phyloP scores from a whole-genome alignment of 2,113 vertebrate genomes.

The Ancistrus triradiatus region DNA sequence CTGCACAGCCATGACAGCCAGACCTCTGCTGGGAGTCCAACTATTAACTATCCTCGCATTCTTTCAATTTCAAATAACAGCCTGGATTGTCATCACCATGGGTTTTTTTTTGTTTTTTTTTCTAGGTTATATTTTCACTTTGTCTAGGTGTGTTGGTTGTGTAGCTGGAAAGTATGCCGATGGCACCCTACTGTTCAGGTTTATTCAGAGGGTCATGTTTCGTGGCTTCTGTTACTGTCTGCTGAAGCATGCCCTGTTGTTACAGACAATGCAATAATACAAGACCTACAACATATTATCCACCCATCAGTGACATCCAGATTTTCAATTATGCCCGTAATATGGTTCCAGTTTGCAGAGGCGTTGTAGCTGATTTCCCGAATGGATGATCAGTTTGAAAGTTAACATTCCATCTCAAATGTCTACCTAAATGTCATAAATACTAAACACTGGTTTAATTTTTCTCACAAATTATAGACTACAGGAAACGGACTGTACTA shows the following conservation, averaged over 20 bases:
- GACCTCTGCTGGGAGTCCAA: constrained; percentile 86
- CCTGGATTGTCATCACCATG: constrained; percentile 76
- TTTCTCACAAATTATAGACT: too few relatives aligned
- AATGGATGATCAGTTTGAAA: constrained; percentile 2
- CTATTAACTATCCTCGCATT: constrained; percentile 96
- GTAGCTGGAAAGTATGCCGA: constrained; percentile 17
- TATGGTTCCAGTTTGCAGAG: constrained; percentile 6
- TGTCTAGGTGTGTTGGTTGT: constrained; percentile 58
- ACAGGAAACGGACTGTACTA: too few relatives aligned
- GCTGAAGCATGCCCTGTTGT: constrained; percentile 30
- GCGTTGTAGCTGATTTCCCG: not conserved
- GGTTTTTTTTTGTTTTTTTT: constrained; percentile 22
- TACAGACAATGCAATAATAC: constrained; percentile 13
- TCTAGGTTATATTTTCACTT: constrained; percentile 42
- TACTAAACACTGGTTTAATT: too few relatives aligned
- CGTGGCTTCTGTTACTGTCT: constrained; percentile 40
- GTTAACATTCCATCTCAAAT: not conserved
- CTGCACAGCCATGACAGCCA: constrained; percentile 85
- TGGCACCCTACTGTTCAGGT: constrained; percentile 38
- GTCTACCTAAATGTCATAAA: too few relatives aligned
- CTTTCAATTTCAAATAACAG: constrained; percentile 95
- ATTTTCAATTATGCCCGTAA: constrained; percentile 17
- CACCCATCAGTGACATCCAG: constrained; percentile 9
- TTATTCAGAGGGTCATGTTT: constrained; percentile 44
- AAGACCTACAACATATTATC: constrained; percentile 17